These are phyloP conservation scores for Crotophaga sulcirostris DNA, from an alignment of 2,113 vertebrate genomes.

Conservation along the genomic window DNA sequence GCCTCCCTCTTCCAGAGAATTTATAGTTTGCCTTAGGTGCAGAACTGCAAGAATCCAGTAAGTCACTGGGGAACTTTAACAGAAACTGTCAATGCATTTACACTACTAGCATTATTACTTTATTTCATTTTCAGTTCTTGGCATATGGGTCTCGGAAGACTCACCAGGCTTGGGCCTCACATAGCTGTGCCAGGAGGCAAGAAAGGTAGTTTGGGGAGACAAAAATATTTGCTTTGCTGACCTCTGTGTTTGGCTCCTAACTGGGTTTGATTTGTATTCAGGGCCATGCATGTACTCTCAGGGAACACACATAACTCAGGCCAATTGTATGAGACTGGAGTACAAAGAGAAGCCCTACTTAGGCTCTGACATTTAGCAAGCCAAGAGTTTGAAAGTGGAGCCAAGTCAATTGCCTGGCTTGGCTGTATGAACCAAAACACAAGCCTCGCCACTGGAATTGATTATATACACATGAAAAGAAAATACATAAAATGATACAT, in stretches of 20 bases:
- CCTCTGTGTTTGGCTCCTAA: constrained; percentile 47
- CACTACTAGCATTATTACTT: constrained; percentile 1
- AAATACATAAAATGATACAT: constrained; percentile 68
- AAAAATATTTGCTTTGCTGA: constrained; percentile 40
- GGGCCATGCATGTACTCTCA: background rate
- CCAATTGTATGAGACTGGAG: constrained; percentile 37
- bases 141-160: background rate
- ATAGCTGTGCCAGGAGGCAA: constrained; percentile 28
- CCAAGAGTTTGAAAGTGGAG: constrained; percentile 56
- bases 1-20: background rate
- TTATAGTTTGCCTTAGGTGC: background rate
- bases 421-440: constrained; percentile 67
- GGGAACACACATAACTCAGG: constrained; percentile 31
- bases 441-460: constrained; percentile 62
- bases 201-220: constrained; percentile 53
- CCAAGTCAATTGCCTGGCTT: constrained; percentile 63
- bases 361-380: constrained; percentile 54
- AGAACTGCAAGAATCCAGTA: background rate
- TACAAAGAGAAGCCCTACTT: constrained; percentile 47
- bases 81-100: constrained; percentile 12
- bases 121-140: constrained; percentile 23
- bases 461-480: constrained; percentile 72
- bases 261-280: constrained; percentile 30
- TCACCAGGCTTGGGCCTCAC: background rate
- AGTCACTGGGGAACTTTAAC: background rate